phyloP scores from a whole-genome alignment of 2,888 invertebrate genomes.

The Acholoe squamosa region DNA sequence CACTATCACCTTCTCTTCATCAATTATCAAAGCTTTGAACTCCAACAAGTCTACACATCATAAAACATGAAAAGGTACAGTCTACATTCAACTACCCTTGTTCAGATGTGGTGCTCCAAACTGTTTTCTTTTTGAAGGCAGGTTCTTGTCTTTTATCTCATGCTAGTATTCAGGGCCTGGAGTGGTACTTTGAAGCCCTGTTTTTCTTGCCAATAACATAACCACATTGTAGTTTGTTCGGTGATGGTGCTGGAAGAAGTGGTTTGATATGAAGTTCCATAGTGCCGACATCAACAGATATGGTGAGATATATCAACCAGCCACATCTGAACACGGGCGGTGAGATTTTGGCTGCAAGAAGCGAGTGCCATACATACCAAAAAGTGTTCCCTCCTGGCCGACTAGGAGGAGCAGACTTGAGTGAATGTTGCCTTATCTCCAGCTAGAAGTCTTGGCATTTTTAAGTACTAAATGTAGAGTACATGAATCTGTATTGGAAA shows the following conservation, averaged over 20 bases:
- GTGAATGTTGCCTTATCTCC: neutral
- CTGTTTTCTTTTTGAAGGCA: neutral
- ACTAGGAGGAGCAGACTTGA: conserved; percentile 8
- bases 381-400: neutral
- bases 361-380: neutral
- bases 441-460: conserved; percentile 3
- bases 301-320: neutral
- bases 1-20: neutral
- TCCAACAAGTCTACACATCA: neutral
- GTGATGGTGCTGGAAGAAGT: neutral
- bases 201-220: too few species aligned
- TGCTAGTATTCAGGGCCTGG: neutral
- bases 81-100: neutral
- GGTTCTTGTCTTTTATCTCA: neutral
- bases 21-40: neutral
- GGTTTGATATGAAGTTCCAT: too few species aligned
- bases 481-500: conserved; percentile 55
- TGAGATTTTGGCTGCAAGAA: neutral
- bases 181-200: too few species aligned
- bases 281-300: neutral
- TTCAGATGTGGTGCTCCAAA: conserved; percentile 14
- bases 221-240: neutral
- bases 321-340: conserved; percentile 9
- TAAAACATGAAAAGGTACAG: neutral
- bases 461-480: conserved; percentile 37